phyloP scores from a whole-genome alignment of 2,888 invertebrate genomes.

The Drosophila formosana region DNA sequence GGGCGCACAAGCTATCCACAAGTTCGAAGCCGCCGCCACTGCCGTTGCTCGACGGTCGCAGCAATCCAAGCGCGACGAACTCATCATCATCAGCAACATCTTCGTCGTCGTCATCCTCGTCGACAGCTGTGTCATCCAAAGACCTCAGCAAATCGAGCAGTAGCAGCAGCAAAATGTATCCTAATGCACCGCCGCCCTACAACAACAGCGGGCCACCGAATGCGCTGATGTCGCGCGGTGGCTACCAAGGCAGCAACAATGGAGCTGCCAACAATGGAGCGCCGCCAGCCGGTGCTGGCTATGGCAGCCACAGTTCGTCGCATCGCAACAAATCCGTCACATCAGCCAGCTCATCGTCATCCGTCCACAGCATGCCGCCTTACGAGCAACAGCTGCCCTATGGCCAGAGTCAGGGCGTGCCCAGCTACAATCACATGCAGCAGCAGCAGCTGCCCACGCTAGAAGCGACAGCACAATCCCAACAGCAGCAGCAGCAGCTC shows the following conservation, averaged over 20 bases:
- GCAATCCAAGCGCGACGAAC: conserved; percentile 53
- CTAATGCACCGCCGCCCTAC: conserved; percentile 60
- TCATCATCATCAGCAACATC: conserved; percentile 41
- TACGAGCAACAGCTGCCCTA: conserved; percentile 72
- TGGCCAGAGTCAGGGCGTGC: conserved; percentile 58
- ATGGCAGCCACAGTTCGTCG: conserved; percentile 53
- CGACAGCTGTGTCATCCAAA: conserved; percentile 57
- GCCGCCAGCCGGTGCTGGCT: conserved; percentile 38
- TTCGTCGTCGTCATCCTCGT: conserved; percentile 50
- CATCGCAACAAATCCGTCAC: conserved; percentile 73
- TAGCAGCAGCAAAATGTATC: conserved; percentile 72
- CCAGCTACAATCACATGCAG: conserved; percentile 67
- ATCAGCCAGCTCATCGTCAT: conserved; percentile 72
- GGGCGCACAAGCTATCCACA: conserved; percentile 71
- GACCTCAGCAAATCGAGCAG: conserved; percentile 56
- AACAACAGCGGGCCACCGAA: conserved; percentile 50
- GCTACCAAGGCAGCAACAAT: conserved; percentile 45
- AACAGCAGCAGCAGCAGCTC: conserved; percentile 31
- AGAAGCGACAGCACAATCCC: conserved; percentile 34
- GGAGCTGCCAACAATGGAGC: conserved; percentile 57
- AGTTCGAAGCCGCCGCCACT: conserved; percentile 63
- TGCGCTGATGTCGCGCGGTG: conserved; percentile 60
- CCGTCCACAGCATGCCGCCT: conserved; percentile 69
- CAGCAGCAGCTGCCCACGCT: conserved; percentile 55
- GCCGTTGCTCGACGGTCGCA: conserved; percentile 43